Evolutionary conservation across 2,888 invertebrate species (phyloP).

Genomic region (Clanis bilineata): DNA sequence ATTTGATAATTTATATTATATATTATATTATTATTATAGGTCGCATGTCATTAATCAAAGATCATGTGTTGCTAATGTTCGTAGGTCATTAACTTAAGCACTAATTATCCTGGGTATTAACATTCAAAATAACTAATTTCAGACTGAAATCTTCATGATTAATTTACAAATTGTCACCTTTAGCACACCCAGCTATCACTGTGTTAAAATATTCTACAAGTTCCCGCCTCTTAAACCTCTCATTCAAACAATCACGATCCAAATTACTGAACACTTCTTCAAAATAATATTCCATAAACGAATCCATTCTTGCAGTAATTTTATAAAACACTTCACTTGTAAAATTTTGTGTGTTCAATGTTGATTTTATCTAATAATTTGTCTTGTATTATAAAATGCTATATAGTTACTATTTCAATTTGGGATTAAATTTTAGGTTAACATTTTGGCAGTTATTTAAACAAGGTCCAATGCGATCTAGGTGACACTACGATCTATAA

Average conservation of each 20-base stretch:
- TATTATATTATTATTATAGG: no score
- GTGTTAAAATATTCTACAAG: slow-evolving; percentile 90
- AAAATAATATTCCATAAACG: slow-evolving; percentile 90
- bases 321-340: slow-evolving; percentile 17
- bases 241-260: slow-evolving; percentile 87
- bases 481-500: slow-evolving; percentile 29
- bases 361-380: background rate
- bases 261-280: slow-evolving; percentile 87
- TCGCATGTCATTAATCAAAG: no score
- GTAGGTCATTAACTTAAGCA: no score
- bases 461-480: slow-evolving; percentile 9
- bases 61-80: no score
- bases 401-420: background rate
- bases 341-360: background rate
- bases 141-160: background rate
- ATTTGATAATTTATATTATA: background rate
- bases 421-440: slow-evolving; percentile 11
- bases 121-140: background rate
- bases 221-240: slow-evolving; percentile 86
- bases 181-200: slow-evolving; percentile 88
- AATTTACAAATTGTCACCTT: slow-evolving; percentile 54
- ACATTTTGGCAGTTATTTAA: background rate
- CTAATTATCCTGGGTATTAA: background rate
- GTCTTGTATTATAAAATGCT: background rate
- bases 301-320: slow-evolving; percentile 83